These are phyloP conservation scores for Poeciliopsis turrubarensis DNA, from an alignment of 2,113 vertebrate genomes.

Conservation along the genomic window DNA sequence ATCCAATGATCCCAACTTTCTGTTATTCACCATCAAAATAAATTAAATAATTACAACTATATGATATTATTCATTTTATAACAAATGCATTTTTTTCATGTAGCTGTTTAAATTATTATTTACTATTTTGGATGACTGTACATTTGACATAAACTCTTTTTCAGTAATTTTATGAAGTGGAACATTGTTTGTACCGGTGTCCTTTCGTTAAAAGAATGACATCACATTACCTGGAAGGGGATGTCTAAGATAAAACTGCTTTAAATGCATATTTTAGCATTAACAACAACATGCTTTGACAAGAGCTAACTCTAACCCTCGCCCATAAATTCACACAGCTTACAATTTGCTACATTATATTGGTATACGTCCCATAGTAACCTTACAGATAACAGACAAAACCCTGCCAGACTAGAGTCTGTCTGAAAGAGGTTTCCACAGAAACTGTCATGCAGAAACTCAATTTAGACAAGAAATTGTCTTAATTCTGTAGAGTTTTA, in stretches of 20 bases:
- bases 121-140: too few species aligned
- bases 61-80: background rate
- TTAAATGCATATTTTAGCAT: background rate
- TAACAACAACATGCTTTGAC: too few species aligned
- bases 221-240: background rate
- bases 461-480: background rate
- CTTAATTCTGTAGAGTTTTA: conserved; percentile 43
- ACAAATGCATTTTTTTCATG: background rate
- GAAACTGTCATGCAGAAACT: conserved; percentile 38
- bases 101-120: background rate
- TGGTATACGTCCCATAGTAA: too few species aligned
- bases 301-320: background rate
- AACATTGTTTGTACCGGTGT: background rate
- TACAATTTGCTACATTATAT: too few species aligned
- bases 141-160: too few species aligned
- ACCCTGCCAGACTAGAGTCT: background rate
- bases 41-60: background rate
- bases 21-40: background rate
- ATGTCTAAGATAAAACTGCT: background rate
- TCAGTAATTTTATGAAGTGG: too few species aligned
- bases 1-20: too few species aligned
- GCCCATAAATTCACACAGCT: background rate
- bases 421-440: conserved; percentile 5
- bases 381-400: background rate
- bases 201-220: background rate